Evolutionary conservation across 2,888 invertebrate genomes (phyloP).

Genomic region (Cephus spinipes): DNA sequence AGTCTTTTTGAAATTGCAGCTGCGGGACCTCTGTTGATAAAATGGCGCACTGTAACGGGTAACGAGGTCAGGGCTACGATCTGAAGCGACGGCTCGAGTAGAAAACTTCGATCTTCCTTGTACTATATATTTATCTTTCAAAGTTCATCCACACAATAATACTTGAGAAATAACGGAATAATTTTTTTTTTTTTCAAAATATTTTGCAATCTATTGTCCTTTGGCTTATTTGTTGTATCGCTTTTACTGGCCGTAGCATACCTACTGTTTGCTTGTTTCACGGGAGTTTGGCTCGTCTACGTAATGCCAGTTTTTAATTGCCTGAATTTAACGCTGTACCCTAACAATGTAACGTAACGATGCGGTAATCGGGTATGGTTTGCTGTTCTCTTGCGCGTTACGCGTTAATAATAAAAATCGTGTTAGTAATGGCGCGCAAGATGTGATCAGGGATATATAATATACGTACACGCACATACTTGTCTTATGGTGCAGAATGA

Average conservation of each 20-base stretch:
- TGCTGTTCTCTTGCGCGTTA: background rate
- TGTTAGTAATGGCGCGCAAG: background rate
- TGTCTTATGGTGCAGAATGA: background rate
- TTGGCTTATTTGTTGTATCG: background rate
- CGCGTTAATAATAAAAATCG: background rate
- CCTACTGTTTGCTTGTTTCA: background rate
- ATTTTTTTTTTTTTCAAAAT: background rate
- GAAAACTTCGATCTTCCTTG: background rate
- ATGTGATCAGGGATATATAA: background rate
- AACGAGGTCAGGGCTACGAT: slow-evolving; percentile 28
- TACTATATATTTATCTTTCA: background rate
- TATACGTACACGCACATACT: background rate
- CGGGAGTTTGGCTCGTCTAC: background rate
- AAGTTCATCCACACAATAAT: background rate
- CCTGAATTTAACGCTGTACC: background rate
- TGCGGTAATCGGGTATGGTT: background rate
- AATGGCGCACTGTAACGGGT: background rate
- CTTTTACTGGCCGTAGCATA: background rate
- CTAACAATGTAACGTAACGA: background rate
- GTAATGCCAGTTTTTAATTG: background rate
- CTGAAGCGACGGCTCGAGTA: background rate
- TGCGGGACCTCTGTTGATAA: background rate
- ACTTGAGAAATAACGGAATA: background rate
- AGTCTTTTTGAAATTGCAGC: slow-evolving; percentile 18
- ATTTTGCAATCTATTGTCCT: background rate